These are phyloP conservation scores for Silurus lanzhouensis DNA, from an alignment of 2,797 vertebrate genomes.

Conservation along the genomic window DNA sequence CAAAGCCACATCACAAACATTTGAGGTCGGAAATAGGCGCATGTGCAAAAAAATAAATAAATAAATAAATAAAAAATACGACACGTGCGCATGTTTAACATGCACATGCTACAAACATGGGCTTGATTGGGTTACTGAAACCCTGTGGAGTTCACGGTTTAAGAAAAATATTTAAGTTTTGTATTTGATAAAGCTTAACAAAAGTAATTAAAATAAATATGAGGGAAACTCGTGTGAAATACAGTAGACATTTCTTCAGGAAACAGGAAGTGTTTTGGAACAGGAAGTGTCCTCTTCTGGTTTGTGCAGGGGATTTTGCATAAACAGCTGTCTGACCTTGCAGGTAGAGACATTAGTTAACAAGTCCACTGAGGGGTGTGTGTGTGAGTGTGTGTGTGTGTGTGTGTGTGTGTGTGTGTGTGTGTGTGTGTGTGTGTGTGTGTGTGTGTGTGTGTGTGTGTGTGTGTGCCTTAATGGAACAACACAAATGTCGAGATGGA, in stretches of 20 bases:
- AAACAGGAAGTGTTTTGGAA: conserved; percentile 15
- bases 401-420: not conserved
- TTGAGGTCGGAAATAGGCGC: not conserved
- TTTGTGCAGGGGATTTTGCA: not conserved
- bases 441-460: not conserved
- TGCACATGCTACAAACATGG: not conserved
- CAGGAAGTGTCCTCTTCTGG: not conserved
- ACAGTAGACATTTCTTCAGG: not conserved
- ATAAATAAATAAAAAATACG: not conserved
- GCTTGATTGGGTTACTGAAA: not conserved
- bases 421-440: not conserved
- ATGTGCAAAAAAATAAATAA: not conserved
- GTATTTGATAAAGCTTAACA: not conserved
- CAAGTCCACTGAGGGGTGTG: not conserved
- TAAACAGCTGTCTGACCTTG: conserved; percentile 18
- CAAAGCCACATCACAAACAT: conserved; percentile 2
- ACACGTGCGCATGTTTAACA: not conserved
- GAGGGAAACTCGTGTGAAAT: not conserved
- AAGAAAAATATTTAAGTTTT: not conserved
- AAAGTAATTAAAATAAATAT: not conserved
- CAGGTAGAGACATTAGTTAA: conserved; percentile 15
- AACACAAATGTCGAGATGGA: not conserved
- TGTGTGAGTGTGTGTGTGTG: not conserved
- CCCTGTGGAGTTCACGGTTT: not conserved
- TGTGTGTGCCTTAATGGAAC: not conserved